Evolutionary conservation across 2,797 vertebrate species (phyloP), one percentile per base, ranked within the genome.

Genomic region (Sebastes hopkinsi): DNA sequence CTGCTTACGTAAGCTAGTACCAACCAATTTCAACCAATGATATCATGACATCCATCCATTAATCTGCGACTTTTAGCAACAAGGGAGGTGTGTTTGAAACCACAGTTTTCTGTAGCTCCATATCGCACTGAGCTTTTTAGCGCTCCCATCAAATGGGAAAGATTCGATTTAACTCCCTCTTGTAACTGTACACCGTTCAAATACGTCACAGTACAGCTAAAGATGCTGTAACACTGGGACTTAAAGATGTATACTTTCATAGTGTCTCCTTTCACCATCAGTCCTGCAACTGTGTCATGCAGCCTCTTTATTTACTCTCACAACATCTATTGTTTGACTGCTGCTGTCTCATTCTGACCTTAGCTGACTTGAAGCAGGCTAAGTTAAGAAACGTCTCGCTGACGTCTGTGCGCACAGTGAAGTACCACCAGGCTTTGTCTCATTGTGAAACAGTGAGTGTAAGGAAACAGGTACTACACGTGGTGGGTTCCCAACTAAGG

Each of bases 401-500:
- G 82, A 82, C 89, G 88, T 89, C 82, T 89, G 84, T 29, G 34
- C 81, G n/a, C 70, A 4, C 70, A 13, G 75, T 70, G 36, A 70
- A 73, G 78, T 23, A 74, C 75, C 74, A 68, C 42, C 16, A 46
- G 60, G 74, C 87, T 90, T 90, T 88, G 90, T 90, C 84, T 89
- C 87, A 90, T 88, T 91, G 92, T 93, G 89, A 87, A 81, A 56
- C 75, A 6, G 34, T 13, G 56, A 77, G 89, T 32, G 75, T 55
- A 46, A 92, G 92, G 91, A 93, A 93, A 83, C 85, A 87, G 90
- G 91, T 89, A 89, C 91, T 92, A 80, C 84, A 91, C 23, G 22
- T 76, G 56, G 80, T 80, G 61, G 75, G 23, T 32, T 72, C 85
- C 61, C 42, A 85, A 89, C 91, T 88, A 70, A 83, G 83, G 81